Evolutionary conservation across 1,140 invertebrate genomes (phyloP), one percentile per base, ranked within the genome.

Genomic region (Pseudomyrmex cubaensis): DNA sequence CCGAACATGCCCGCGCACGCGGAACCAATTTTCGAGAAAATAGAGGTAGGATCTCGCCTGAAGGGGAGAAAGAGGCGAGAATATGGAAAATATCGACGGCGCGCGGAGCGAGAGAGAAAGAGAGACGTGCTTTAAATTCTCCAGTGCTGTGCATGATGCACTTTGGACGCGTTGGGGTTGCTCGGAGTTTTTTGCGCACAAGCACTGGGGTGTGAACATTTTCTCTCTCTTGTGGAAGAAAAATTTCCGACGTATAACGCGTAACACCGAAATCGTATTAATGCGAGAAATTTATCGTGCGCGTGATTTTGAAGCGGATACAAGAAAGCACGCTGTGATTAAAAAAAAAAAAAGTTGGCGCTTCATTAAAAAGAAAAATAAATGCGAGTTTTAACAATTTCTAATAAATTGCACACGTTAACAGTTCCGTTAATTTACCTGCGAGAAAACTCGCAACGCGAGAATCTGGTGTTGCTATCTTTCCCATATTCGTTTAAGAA

Each of bases 11-110:
- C 46, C 66, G 76, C 22, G 66, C 44, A 80, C 66, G 54, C 56
- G 54, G 44, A 67, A 69, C 75, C 76, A 80, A 80, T 72, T 72
- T 57, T 61, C 52, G 54, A 25, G 76, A 50, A 80, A 80, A 59
- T 72, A 56, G 22, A 59, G 20, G 56, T 20, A 56, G 35, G 66
- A 70, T 59, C 44, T 46, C 59, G 59, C 54, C 22, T 35, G 35
- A 35, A 5, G 35, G 35, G 35, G 5, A 35, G 35, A 35, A 35
- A 35, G 54, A 50, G 54, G 54, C 13, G 66, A 59, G 57, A 62
- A 75, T 75, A 67, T 56, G 48, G 52, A 56, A 66, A 72, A 50
- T 50, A 72, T 72, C 12, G 20, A 20, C 48, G 50, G 3, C 9
- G 48, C 13, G 63, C 35, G 20, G n/a, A 12, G 35, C 4, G 5